phyloP scores from a whole-genome alignment of 2,888 invertebrate species.

The Caenorhabditis imperialis region DNA sequence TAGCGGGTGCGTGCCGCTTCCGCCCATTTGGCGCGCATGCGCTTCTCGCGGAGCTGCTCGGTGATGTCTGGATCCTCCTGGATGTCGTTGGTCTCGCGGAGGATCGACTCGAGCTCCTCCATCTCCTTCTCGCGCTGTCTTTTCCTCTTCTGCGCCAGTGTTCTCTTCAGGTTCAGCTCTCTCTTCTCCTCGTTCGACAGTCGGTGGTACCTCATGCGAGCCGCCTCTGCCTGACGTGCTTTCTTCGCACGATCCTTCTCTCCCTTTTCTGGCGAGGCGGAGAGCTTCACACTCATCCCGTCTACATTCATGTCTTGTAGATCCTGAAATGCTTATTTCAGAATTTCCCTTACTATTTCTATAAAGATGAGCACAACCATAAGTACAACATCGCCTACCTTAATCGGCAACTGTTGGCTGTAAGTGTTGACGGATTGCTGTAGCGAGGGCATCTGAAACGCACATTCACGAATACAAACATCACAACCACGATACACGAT shows the following conservation, averaged over 20 bases:
- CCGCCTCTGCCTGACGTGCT: constrained; percentile 77
- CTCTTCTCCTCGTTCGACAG: constrained; percentile 74
- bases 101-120: constrained; percentile 75
- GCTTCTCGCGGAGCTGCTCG: constrained; percentile 75
- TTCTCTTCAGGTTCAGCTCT: constrained; percentile 75
- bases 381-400: constrained; percentile 39
- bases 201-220: constrained; percentile 75
- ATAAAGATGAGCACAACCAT: constrained; percentile 3
- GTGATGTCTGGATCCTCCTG: constrained; percentile 77
- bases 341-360: no score
- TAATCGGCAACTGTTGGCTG: constrained; percentile 26
- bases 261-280: constrained; percentile 60
- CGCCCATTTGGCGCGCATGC: constrained; percentile 77
- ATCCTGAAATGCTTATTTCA: no score
- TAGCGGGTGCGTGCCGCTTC: constrained; percentile 75
- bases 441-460: constrained; percentile 35
- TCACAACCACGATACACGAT: constrained; percentile 11
- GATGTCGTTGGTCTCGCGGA: constrained; percentile 75
- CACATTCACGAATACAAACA: constrained; percentile 1
- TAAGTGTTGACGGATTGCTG: constrained; percentile 47
- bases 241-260: constrained; percentile 74
- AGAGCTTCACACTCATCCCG: constrained; percentile 33
- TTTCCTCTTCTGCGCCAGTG: constrained; percentile 77
- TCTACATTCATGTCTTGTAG: constrained; percentile 24
- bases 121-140: constrained; percentile 76